A percentile compares a stretch with the other conserved stretches of the same genome.
phyloP scores from a whole-genome alignment of 2,113 vertebrate species.

The Colinus virginianus region DNA sequence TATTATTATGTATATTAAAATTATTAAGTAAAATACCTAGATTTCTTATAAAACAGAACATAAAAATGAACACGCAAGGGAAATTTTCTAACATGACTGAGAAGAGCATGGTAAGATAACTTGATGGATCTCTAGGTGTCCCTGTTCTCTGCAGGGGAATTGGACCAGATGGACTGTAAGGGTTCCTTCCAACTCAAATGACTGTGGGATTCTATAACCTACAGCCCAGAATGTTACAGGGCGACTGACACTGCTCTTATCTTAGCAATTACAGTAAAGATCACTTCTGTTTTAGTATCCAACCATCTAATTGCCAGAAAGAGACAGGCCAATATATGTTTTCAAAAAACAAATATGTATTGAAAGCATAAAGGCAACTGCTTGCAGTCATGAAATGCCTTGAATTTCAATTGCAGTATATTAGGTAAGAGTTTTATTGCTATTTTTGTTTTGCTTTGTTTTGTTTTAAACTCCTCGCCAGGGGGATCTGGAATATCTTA shows the following conservation, averaged over 20 bases:
- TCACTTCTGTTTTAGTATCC: not conserved
- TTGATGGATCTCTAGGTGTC: no score
- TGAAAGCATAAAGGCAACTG: not conserved
- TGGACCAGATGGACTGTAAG: no score
- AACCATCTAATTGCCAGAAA: not conserved
- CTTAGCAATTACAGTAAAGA: not conserved
- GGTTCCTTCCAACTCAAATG: no score
- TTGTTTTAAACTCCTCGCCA: not conserved
- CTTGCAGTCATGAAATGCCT: not conserved
- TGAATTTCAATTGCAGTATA: not conserved
- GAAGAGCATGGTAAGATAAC: not conserved
- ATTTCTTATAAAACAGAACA: not conserved
- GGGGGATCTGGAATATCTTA: not conserved
- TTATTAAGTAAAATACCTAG: not conserved
- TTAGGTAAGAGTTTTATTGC: not conserved
- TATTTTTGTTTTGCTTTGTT: not conserved
- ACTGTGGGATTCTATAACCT: no score
- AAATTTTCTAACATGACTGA: not conserved
- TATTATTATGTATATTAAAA: not conserved
- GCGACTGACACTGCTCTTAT: not conserved
- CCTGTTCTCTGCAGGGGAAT: no score
- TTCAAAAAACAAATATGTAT: not conserved
- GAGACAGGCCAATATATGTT: not conserved
- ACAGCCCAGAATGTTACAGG: not conserved
- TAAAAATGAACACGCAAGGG: not conserved